These are phyloP conservation scores for Aphaenogaster ashmeadi DNA, from an alignment of 1,140 invertebrate species.

Conservation along the genomic window DNA sequence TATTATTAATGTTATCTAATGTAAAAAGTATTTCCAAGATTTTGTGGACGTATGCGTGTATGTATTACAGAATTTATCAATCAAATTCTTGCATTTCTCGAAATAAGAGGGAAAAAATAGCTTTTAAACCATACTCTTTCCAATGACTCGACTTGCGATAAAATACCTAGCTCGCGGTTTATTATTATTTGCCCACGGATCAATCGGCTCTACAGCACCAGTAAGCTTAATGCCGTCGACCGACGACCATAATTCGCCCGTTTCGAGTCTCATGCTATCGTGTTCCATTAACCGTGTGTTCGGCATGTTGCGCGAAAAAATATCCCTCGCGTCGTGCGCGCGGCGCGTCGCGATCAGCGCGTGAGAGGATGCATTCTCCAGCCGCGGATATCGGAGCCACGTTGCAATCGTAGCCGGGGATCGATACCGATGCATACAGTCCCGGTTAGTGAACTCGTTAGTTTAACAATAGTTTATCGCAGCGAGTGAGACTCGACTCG, in stretches of 20 bases:
- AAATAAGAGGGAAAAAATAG: background rate
- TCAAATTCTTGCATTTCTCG: background rate
- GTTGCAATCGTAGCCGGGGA: background rate
- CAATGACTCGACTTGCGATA: background rate
- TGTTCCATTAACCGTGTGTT: background rate
- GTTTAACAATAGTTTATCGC: background rate
- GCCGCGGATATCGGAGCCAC: background rate
- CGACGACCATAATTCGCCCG: background rate
- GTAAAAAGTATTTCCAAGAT: background rate
- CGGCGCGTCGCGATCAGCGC: background rate
- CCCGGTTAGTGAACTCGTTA: slow-evolving; percentile 4
- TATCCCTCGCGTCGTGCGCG: background rate
- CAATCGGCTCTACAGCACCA: background rate
- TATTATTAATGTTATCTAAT: too few relatives aligned
- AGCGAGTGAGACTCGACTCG: background rate
- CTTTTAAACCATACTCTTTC: background rate
- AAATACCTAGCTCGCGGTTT: background rate
- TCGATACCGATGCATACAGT: background rate
- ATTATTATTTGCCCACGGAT: background rate
- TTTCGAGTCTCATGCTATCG: background rate
- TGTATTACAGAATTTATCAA: background rate
- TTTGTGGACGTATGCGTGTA: background rate
- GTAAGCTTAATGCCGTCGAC: background rate
- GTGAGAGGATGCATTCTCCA: background rate
- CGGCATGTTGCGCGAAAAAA: background rate